Conservation (phyloP, 2,888 invertebrate genomes). For the Chalcosyrphus nemorum region DNA sequence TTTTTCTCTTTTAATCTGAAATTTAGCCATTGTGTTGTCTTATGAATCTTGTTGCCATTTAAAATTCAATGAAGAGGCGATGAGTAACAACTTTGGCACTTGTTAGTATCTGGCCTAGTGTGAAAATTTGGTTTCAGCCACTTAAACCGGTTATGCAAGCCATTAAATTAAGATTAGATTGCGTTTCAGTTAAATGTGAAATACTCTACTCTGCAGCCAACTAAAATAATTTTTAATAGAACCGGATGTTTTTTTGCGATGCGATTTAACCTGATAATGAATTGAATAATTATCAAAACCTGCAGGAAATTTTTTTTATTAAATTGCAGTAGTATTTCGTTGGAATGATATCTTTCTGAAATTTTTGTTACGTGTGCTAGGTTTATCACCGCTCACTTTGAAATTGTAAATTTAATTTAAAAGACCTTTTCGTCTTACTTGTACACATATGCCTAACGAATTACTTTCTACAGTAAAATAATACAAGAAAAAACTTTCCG, state of each 20-base stretch:
- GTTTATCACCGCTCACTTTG: too few relatives aligned
- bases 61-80: background rate
- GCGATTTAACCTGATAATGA: background rate
- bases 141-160: background rate
- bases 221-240: background rate
- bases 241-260: constrained; percentile 8
- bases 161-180: background rate
- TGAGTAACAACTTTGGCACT: background rate
- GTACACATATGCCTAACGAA: background rate
- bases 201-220: background rate
- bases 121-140: background rate
- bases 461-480: constrained; percentile 13
- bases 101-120: background rate
- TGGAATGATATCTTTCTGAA: too few relatives aligned
- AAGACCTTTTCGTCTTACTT: background rate
- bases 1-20: background rate
- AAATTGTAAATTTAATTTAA: background rate
- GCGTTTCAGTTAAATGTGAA: background rate
- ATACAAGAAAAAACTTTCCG: constrained; percentile 20
- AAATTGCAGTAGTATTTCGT: background rate
- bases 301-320: background rate
- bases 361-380: too few relatives aligned
- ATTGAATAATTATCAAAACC: background rate
- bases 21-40: background rate
- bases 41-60: background rate